These are phyloP conservation scores for Caenorhabditis sp. DNA, from an alignment of 2,888 invertebrate species.

Conservation along the genomic window DNA sequence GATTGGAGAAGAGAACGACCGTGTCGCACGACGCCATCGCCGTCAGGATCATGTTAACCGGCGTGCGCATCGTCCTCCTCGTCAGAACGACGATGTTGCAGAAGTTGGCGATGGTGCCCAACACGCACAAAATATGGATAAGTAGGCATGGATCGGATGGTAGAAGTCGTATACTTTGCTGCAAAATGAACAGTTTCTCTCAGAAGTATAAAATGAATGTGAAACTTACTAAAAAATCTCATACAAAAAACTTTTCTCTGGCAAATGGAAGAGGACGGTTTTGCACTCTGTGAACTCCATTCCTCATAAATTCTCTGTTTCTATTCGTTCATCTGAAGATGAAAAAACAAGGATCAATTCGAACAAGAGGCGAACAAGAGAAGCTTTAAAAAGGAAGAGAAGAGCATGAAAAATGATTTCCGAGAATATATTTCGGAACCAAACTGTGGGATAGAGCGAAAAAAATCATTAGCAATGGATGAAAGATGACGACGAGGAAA, in stretches of 20 bases:
- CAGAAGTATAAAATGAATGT: not conserved
- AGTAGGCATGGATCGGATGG: constrained; percentile 75
- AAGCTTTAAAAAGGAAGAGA: not conserved
- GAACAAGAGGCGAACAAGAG: not conserved
- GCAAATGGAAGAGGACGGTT: constrained; percentile 73
- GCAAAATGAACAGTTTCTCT: constrained; percentile 16
- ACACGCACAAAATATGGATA: constrained; percentile 77
- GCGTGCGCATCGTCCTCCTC: constrained; percentile 77
- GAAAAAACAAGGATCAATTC: constrained; percentile 10
- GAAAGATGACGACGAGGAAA: constrained; percentile 13
- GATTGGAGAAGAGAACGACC: constrained; percentile 77
- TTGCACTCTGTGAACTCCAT: constrained; percentile 67
- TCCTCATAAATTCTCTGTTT: not conserved
- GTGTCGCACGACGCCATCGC: constrained; percentile 79
- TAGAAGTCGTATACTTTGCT: constrained; percentile 66
- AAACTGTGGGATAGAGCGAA: constrained; percentile 23
- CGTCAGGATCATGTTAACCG: constrained; percentile 78
- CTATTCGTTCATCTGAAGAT: constrained; percentile 41
- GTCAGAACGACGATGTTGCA: constrained; percentile 78
- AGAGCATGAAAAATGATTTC: constrained; percentile 26
- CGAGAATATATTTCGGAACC: constrained; percentile 22
- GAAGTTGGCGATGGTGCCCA: constrained; percentile 77
- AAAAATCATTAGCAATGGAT: constrained; percentile 41
- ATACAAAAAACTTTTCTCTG: constrained; percentile 74
- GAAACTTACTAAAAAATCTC: constrained; percentile 49